Base-by-base conservation (phyloP, 1,140 invertebrate genomes). In the Drosophila bifasciata region DNA sequence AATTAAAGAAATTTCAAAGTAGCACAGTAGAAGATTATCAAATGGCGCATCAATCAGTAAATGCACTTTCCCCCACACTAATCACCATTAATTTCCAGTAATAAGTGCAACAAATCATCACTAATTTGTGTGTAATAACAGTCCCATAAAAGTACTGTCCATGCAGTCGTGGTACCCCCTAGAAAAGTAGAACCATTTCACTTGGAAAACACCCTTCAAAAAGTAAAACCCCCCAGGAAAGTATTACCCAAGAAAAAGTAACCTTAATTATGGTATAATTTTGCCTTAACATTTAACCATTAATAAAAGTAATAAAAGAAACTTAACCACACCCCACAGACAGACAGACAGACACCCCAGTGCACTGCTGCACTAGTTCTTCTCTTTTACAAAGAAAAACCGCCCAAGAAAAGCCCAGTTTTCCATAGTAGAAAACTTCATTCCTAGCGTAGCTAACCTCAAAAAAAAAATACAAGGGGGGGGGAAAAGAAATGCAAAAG, bases 361-460 rank as follows among this genome's bases (percentile, higher is more conserved):
- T 84, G 79, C 76, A 85, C 80, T 85, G 67, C 68, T 85, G 76
- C 67, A 79, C 80, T 58, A 76, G 70, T 76, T 79, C 48, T 48
- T 49, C 43, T 49, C 21, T 19, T 59, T 39, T 55, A 17, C 16
- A 23, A 25, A n/a, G 19, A 41, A 53, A 53, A 50, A 28, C 48
- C 32, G 21, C 15, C 41, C 36, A 15, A 36, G 21, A 23, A 49
- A 43, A 67, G 63, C 78, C 79, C 74, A 83, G 74, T 70, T 83
- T 58, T 21, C 50, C 64, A 53, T 21, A 49, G 49, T n/a, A 69
- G 57, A 73, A 76, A 68, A 50, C 55, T 51, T 44, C 58, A 11
- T 36, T 36, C 32, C 32, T 36, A 11, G 11, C 32, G 11, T 13
- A 77, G 78, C 64, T 86, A 86, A 86, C 83, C 81, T 75, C 81